phyloP scores from a whole-genome alignment of 2,888 invertebrate species.

The Vesta saturnalis region DNA sequence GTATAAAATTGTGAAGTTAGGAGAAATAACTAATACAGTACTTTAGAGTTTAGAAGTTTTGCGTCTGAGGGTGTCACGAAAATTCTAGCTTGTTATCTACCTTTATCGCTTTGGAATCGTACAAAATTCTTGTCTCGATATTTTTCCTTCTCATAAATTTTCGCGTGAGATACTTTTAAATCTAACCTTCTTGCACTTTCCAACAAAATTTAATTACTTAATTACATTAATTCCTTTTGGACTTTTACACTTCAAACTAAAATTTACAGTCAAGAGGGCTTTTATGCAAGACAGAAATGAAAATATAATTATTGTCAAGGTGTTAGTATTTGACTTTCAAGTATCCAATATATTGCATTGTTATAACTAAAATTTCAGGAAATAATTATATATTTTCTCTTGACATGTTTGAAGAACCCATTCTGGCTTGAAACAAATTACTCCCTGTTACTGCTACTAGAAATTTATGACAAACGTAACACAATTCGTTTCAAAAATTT shows the following conservation, averaged over 20 bases:
- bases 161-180: not conserved
- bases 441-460: not conserved
- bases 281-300: not conserved
- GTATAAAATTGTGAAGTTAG: not conserved
- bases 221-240: not conserved
- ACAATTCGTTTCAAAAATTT: not conserved
- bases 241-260: not conserved
- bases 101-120: not conserved
- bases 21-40: not conserved
- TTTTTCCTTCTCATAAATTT: not conserved
- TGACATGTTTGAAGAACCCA: not conserved
- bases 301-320: not conserved
- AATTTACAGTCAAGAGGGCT: not conserved
- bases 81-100: constrained; percentile 1
- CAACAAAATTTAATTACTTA: not conserved
- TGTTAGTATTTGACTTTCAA: not conserved
- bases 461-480: constrained; percentile 6
- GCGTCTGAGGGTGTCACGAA: not conserved
- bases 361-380: not conserved
- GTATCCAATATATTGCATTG: too few relatives aligned
- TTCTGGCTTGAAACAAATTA: constrained; percentile 5
- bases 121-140: not conserved
- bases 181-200: not conserved
- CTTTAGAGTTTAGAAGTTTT: constrained; percentile 1
- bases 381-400: not conserved